Conservation (phyloP, 2,797 vertebrate genomes). For the Microctenopoma lineatum region DNA sequence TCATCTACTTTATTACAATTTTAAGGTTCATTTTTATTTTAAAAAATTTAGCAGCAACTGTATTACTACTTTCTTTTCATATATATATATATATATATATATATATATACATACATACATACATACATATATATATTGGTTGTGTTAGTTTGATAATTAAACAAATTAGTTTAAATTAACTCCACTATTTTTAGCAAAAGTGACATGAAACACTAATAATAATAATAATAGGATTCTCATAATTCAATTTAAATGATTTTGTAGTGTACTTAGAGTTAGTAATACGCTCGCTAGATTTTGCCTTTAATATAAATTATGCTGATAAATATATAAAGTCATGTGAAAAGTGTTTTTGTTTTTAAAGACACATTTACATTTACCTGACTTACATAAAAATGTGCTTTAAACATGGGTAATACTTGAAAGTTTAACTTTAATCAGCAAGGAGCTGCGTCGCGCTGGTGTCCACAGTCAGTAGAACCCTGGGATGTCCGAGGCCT, state of each 20-base stretch:
- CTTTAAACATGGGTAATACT: conserved; percentile 10
- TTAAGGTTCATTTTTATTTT: not conserved
- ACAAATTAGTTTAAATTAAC: not conserved
- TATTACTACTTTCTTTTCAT: not conserved
- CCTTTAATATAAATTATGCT: no score
- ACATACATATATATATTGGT: no score
- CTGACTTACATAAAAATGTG: not conserved
- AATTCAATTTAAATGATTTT: no score
- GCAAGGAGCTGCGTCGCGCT: conserved; percentile 17
- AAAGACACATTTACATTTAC: not conserved
- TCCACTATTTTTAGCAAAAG: not conserved
- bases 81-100: no score
- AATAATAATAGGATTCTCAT: not conserved
- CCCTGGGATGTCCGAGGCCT: conserved; percentile 41
- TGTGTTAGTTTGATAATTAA: not conserved
- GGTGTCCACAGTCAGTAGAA: conserved; percentile 38
- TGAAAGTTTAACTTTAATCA: conserved; percentile 25
- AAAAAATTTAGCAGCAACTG: not conserved
- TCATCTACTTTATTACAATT: not conserved
- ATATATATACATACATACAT: no score
- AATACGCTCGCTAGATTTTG: no score
- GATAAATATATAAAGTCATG: no score
- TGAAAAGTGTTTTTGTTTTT: no score
- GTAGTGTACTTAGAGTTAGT: no score
- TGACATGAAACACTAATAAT: not conserved